Evolutionary conservation across 1,140 invertebrate genomes (phyloP).

Genomic region (Amphibalanus amphitrite): DNA sequence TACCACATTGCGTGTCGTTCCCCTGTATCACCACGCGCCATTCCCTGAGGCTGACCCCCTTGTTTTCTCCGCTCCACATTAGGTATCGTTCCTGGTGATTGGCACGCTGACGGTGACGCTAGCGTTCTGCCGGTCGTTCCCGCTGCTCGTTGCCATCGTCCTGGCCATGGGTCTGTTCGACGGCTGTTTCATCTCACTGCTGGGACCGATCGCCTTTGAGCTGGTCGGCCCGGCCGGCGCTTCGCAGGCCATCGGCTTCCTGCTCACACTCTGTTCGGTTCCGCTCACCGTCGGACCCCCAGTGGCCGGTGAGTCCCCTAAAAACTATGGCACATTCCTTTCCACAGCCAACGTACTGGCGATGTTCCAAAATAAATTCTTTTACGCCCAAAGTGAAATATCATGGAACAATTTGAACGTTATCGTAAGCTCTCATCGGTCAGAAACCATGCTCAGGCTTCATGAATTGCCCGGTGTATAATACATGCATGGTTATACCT

Average conservation of each 20-base stretch:
- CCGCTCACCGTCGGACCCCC: slow-evolving; percentile 73
- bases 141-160: slow-evolving; percentile 45
- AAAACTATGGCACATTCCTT: not conserved
- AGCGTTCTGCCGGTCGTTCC: slow-evolving; percentile 45
- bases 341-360: not conserved
- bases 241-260: slow-evolving; percentile 76
- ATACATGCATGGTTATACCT: no score
- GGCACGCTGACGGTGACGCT: slow-evolving; percentile 62
- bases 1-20: slow-evolving; percentile 54
- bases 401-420: no score
- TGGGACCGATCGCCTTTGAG: slow-evolving; percentile 84
- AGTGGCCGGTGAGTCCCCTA: slow-evolving; percentile 42
- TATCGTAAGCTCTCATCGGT: no score
- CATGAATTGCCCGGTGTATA: no score
- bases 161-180: slow-evolving; percentile 76
- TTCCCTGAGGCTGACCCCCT: no score
- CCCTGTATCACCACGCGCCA: no score
- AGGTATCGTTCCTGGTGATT: slow-evolving; percentile 66
- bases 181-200: slow-evolving; percentile 75
- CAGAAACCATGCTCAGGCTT: no score
- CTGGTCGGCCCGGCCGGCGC: slow-evolving; percentile 66
- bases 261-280: slow-evolving; percentile 67
- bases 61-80: no score
- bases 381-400: no score
- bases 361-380: no score